Evolutionary conservation across 2,797 vertebrate species (phyloP), one percentile per base, ranked within the genome.

Genomic region (Arnoldichthys spilopterus): DNA sequence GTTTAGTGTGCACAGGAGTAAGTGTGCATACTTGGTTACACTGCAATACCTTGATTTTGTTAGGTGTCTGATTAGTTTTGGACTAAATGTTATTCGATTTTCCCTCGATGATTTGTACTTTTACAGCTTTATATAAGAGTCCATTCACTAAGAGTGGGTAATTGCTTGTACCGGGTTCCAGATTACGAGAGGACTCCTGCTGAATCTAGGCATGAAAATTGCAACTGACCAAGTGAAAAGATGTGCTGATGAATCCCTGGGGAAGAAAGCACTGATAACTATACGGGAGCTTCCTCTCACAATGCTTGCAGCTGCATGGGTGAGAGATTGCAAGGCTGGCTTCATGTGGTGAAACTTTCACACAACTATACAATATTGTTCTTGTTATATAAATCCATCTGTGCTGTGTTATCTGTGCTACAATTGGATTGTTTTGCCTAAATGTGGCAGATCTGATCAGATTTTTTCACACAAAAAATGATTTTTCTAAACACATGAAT

Each of bases 1-100:
- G 40, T 26, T 70, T 63, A 16, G 69, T 56, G 63, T 63, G 72
- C 62, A 74, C 47, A 54, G 67, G 51, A 53, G 56, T 68, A 56
- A 32, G 13, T 64, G 15, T 18, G 63, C 58, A 26, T 72, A 73
- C 59, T 72, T 49, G 18, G 24, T 82, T 63, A 47, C 47, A 47
- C 32, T 28, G 4, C 47, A 8, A 61, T 37, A 13, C 40, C 1
- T 53, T 49, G n/a, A 26, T 30, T 68, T 22, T 37, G 64, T 67
- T 43, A 34, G 6, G 1, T n/a, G 4, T 72, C 24, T 72, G 40
- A 63, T 56, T 28, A 70, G 16, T 70, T 28, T 64, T 67, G 72
- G 45, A 56, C 34, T 5, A 18, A n/a, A 53, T 66, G 26, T 43
- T 32, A 26, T 49, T 62, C 6, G 37, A 20, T 77, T 59, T 69